These are phyloP conservation scores for Rhinogobio ventralis DNA, from an alignment of 2,797 vertebrate genomes.

Conservation along the genomic window DNA sequence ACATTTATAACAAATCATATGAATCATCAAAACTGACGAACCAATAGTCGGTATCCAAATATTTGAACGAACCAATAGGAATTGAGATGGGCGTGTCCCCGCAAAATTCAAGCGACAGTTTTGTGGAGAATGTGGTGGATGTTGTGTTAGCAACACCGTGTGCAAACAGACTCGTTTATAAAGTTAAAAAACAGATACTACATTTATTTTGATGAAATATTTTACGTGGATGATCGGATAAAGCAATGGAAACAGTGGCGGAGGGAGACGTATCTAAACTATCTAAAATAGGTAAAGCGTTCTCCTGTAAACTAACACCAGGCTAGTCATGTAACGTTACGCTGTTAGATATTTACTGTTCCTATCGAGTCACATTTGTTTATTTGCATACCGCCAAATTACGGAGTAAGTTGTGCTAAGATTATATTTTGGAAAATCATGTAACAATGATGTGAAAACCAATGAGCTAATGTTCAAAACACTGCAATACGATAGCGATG, in stretches of 20 bases:
- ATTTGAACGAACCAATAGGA: slow-evolving; percentile 55
- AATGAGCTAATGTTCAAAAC: neutral
- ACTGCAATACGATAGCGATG: neutral
- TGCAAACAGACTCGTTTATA: neutral
- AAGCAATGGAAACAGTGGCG: slow-evolving; percentile 31
- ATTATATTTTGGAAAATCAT: neutral
- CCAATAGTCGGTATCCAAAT: slow-evolving; percentile 23
- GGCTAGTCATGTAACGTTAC: neutral
- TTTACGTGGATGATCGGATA: neutral
- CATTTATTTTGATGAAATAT: neutral
- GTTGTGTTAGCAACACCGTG: neutral
- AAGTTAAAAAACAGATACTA: neutral
- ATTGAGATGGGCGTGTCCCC: slow-evolving; percentile 18
- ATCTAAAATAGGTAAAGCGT: slow-evolving; percentile 48
- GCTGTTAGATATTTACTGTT: neutral
- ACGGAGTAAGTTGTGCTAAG: too few relatives aligned
- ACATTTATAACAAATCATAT: neutral
- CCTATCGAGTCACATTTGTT: neutral
- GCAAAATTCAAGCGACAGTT: slow-evolving; percentile 48
- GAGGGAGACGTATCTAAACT: neutral
- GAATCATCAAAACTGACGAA: neutral
- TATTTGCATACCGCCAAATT: neutral
- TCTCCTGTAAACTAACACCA: neutral
- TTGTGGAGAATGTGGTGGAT: neutral
- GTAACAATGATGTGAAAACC: neutral